Base-by-base conservation (phyloP, 2,888 invertebrate species). In the Nomada goodeniana region DNA sequence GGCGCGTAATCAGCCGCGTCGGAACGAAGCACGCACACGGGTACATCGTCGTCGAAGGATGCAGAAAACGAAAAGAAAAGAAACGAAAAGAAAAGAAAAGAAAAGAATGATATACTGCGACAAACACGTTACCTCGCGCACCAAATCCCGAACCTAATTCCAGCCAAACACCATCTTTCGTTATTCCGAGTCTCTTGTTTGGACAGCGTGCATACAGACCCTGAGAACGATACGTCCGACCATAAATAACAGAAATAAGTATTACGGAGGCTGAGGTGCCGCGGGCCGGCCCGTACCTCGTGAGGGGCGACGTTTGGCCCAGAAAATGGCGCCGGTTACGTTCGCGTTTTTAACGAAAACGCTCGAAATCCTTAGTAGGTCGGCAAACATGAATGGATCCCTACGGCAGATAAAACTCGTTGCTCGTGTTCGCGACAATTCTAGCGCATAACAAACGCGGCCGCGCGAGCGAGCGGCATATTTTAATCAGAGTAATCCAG, bases 111-210 rank as follows among this genome's bases (percentile, higher is more conserved):
- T 70, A 75, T 75, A 75, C 20, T 20, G 59, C 20, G 53, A 70
- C 29, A 75, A 75, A 75, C 57, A 42, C n/a, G 50, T 79, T 81
- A 78, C 75, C 68, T 79, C 50, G 64, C 50, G 11, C 42, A 60
- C 18, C 10, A 55, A 47, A 47, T 47, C 47, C 47, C 47, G 15
- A 57, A 26, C 23, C 52, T 44, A 71, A 64, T 67, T n/a, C 69
- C 76, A 59, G 80, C 68, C 70, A 85, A 80, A 53, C 61, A 61
- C 60, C 13, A 23, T 69, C 60, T 76, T 65, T 64, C 70, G 65
- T 65, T 52, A n/a, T 26, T 63, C 42, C 55, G 77, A 85, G 72
- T 59, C 55, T 73, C 63, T 52, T 65, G 71, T 86, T 80, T 72
- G 67, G 76, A 81, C 70, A 67, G 65, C 44, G 52, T 47, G 72